A percentile compares a stretch with the other conserved stretches of the same genome.
These are phyloP conservation scores for Podarcis muralis DNA, from an alignment of 2,113 vertebrate genomes.

Conservation along the genomic window DNA sequence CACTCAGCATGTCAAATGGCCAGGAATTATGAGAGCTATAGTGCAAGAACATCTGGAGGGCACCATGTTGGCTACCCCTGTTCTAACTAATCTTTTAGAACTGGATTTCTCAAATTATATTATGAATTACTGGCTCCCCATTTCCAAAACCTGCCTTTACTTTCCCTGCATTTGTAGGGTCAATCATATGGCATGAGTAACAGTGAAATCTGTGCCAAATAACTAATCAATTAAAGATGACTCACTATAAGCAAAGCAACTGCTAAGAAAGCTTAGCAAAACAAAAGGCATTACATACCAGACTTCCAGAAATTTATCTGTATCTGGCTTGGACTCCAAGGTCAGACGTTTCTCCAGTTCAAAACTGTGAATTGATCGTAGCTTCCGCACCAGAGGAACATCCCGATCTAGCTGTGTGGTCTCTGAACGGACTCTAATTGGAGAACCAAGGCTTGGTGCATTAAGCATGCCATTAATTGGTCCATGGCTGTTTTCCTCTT, in stretches of 20 bases:
- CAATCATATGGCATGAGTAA: background rate
- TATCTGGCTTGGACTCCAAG: constrained; percentile 88
- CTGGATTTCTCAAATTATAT: background rate
- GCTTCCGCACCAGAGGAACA: constrained; percentile 87
- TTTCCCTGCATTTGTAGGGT: background rate
- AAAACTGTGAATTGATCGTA: constrained; percentile 95
- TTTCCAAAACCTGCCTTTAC: background rate
- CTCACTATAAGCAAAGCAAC: background rate
- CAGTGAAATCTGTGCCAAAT: background rate
- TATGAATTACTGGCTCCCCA: background rate
- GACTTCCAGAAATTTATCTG: constrained; percentile 88
- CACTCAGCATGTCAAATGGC: no score
- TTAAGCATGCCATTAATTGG: constrained; percentile 84
- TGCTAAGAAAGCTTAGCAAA: background rate
- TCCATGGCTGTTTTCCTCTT: constrained; percentile 91
- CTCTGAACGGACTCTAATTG: constrained; percentile 88
- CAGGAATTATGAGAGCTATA: no score
- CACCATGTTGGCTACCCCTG: background rate
- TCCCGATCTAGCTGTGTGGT: constrained; percentile 87
- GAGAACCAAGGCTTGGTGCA: constrained; percentile 88
- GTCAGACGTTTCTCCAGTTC: constrained; percentile 90
- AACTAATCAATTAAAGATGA: background rate
- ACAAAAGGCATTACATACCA: constrained; percentile 78
- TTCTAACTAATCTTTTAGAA: background rate
- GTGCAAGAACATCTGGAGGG: no score